Base-by-base conservation (phyloP, 2,113 vertebrate species). In the Nematolebias whitei region DNA sequence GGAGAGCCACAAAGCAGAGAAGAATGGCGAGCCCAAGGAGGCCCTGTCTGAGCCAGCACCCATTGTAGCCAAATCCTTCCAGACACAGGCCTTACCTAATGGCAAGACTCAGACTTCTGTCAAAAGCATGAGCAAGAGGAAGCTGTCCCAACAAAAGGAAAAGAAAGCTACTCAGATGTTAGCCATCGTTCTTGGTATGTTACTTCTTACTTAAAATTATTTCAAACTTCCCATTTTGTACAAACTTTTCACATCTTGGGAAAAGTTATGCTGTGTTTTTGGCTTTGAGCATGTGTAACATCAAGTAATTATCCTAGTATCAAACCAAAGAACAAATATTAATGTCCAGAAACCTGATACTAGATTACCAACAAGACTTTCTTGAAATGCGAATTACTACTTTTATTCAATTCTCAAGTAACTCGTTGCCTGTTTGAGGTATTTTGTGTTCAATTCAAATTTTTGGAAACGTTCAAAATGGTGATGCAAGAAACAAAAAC, bases 121-220 rank as follows among this genome's bases (percentile, higher is more conserved):
- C 71, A 98, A 97, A 91, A 92, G 88, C 44, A 79, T 98, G 67
- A 98, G 93, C 91, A 96, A 95, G 83, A 95, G 96, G 76, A 99
- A 99, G 85, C 91, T 99, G 67, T 98, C 96, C 1, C 98, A 99
- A 66, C 98, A 99, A 87, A 99, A 99, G 85, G 98, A 99, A 85
- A 99, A 96, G 85, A 99, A 99, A 82, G 98, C 98, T 66, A 99
- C 98, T 1, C 97, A 99, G 91, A 99, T 99, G 98, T 90, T 99
- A 71, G 96, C 98, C 79, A 98, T 99, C 1, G 98, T 99, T 12
- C 95, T 99, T 0, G 98, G 98, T 99, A 85, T 95, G 95, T 69
- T 59, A 10, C 8, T 18, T 38, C 15, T 3, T 26, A 23, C 19
- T 58, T 2, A 12, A 15, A 22, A 39, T 12, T 29, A n/a, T 41